These are phyloP conservation scores for Centropristis striata DNA, from an alignment of 2,113 vertebrate species.

Conservation along the genomic window DNA sequence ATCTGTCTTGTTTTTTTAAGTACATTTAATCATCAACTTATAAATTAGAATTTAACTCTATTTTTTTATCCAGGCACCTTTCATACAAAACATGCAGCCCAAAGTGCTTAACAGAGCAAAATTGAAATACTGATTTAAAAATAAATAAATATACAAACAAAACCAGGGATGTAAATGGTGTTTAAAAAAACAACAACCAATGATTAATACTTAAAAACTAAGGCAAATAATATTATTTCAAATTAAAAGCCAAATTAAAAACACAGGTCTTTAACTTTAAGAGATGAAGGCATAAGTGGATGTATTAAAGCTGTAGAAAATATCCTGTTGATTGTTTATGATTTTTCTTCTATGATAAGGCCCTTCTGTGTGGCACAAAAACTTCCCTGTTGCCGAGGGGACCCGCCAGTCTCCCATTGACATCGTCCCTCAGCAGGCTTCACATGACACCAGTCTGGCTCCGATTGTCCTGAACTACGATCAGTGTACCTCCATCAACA, in stretches of 20 bases:
- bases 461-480: slow-evolving; percentile 90
- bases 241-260: too few species aligned
- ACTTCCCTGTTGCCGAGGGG: slow-evolving; percentile 92
- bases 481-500: slow-evolving; percentile 89
- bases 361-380: slow-evolving; percentile 91
- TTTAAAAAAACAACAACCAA: too few species aligned
- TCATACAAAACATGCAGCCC: too few species aligned
- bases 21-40: neutral
- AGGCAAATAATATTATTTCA: too few species aligned
- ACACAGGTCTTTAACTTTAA: neutral
- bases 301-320: neutral
- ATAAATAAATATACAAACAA: too few species aligned
- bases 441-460: slow-evolving; percentile 87
- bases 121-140: too few species aligned
- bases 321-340: neutral
- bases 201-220: too few species aligned
- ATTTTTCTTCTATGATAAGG: slow-evolving; percentile 79
- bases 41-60: too few species aligned
- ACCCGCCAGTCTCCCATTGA: slow-evolving; percentile 94
- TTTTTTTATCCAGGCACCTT: too few species aligned
- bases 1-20: neutral
- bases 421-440: slow-evolving; percentile 88
- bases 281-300: neutral
- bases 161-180: too few species aligned
- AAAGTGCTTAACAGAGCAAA: too few species aligned